phyloP scores from a whole-genome alignment of 2,113 vertebrate genomes.

The Actenoides lindsayi region DNA sequence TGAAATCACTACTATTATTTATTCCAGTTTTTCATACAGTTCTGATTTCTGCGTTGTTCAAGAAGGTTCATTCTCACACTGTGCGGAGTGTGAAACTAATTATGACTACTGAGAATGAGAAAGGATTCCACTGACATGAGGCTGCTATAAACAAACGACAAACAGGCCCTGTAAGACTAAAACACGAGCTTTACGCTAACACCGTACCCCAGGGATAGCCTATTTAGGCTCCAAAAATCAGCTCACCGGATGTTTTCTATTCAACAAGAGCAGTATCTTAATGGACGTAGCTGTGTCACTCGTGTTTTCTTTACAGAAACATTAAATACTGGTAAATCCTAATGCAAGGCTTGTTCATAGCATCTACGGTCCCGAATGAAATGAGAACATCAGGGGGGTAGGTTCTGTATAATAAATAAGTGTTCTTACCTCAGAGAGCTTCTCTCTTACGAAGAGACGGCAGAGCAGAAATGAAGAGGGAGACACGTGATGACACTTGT shows the following conservation, averaged over 20 bases:
- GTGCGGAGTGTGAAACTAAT: not conserved
- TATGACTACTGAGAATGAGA: not conserved
- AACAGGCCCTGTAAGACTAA: not conserved
- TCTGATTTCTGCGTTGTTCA: not conserved
- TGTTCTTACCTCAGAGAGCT: not conserved
- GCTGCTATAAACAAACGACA: not conserved
- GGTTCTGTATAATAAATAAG: not conserved
- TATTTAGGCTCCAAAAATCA: not conserved
- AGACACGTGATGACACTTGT: not conserved
- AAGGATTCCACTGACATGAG: not conserved
- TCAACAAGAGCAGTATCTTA: not conserved
- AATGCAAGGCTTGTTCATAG: not conserved
- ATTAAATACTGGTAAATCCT: not conserved
- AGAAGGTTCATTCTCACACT: not conserved
- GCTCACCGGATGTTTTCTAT: not conserved
- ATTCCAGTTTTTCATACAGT: not conserved
- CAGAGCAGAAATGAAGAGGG: not conserved
- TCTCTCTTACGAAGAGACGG: not conserved
- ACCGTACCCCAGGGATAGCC: not conserved
- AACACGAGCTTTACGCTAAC: not conserved
- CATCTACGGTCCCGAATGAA: not conserved
- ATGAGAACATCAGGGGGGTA: fast-evolving
- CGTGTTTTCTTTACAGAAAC: not conserved
- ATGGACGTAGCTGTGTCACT: not conserved
- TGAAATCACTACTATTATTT: not conserved